Evolutionary conservation across 2,113 vertebrate genomes (phyloP).

Genomic region (Cavia aperea): DNA sequence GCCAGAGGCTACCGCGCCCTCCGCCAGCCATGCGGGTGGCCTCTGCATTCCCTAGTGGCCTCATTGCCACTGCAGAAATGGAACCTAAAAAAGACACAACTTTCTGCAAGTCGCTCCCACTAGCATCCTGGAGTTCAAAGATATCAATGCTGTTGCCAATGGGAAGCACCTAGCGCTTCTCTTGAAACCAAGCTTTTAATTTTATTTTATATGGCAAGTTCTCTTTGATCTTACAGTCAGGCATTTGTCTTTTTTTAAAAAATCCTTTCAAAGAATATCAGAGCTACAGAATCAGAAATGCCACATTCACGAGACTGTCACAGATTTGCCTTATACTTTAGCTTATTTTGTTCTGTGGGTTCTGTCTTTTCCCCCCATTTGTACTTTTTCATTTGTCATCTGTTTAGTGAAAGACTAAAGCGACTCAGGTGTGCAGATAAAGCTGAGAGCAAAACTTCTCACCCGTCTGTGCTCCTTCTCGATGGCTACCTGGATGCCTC

Average conservation of each 20-base stretch:
- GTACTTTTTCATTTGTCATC: neutral
- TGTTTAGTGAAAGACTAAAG: neutral
- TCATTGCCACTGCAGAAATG: neutral
- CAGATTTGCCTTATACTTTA: neutral
- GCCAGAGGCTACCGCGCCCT: neutral
- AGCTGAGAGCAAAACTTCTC: neutral
- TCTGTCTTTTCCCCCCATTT: neutral
- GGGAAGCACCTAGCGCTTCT: neutral
- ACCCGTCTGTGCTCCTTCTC: rapidly evolving
- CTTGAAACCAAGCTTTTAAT: neutral
- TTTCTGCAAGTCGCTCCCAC: neutral
- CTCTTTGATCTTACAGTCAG: constrained; percentile 38
- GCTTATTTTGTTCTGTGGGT: neutral
- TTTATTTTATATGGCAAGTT: constrained; percentile 4
- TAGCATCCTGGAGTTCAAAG: neutral
- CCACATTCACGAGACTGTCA: neutral
- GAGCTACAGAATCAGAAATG: constrained; percentile 11
- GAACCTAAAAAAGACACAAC: neutral
- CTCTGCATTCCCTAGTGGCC: neutral
- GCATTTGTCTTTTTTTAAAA: neutral
- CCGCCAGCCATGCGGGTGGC: neutral
- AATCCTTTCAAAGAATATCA: constrained; percentile 12
- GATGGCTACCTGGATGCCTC: neutral
- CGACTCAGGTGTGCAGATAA: neutral
- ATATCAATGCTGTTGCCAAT: neutral